Base-by-base conservation (phyloP, 2,888 invertebrate genomes). In the Platynereis dumerilii region DNA sequence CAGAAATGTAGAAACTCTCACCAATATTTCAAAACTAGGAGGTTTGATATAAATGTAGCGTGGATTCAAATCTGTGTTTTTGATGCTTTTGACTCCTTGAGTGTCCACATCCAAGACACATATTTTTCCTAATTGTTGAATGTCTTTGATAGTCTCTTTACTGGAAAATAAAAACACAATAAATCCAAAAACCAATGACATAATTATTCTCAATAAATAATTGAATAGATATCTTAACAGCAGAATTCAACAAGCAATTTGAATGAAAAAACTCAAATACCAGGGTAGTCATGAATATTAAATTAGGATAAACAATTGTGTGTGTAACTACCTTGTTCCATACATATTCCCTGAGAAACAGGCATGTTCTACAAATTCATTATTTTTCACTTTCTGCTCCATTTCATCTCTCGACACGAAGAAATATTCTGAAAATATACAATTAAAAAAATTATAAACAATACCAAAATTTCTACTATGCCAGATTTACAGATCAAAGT, bases 311-410 rank as follows among this genome's bases (percentile, higher is more conserved):
- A 12, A 34, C 34, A 12, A n/a, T n/a, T n/a, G n/a, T n/a, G n/a
- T n/a, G n/a, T n/a, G n/a, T n/a, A n/a, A n/a, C n/a, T 84, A 92
- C 93, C 92, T 95, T 57, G 98, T 99, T 56, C 98, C 99, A 86
- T 99, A 99, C 83, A 92, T 86, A 83, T 99, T 99, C 12, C 92
- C 94, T 76, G 96, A 92, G 81, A 95, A 99, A 57, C 88, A 88
- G 0, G 98, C 96, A 69, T 89, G 89, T 86, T 99, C 99, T 65
- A 99, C 88, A 81, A 99, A 99, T 74, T 94, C 92, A 28, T 91
- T 91, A 55, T 88, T 88, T 22, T 87, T 87, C 45, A 98, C 89
- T 58, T 91, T 90, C 44, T 87, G 83, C 73, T 88, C 84, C 92
- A 99, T 96, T 28, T 88, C 87, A n/a, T 90, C 89, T 72, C 88